Conservation (phyloP, 2,888 invertebrate genomes). For the Lasius fuliginosus region DNA sequence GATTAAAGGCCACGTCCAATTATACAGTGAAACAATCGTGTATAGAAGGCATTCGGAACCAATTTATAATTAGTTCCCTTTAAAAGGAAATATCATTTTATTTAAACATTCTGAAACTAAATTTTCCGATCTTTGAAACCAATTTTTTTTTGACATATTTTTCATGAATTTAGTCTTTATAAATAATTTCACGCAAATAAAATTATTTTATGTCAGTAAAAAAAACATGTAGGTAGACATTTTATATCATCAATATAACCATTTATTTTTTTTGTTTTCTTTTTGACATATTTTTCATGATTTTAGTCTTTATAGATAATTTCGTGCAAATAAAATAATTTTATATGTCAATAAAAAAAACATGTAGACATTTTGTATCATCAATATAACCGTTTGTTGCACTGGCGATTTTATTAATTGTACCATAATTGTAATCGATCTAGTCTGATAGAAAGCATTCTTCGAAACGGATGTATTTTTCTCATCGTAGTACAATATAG, state of each 20-base stretch:
- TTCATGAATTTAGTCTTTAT: neutral
- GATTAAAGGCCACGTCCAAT: neutral
- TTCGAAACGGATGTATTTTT: neutral
- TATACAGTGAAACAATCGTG: neutral
- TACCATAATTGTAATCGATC: neutral
- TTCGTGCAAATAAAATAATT: neutral
- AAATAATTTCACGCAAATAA: neutral
- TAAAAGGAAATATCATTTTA: neutral
- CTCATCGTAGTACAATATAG: neutral
- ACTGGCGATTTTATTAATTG: neutral
- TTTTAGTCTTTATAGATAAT: neutral
- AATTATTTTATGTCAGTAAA: neutral
- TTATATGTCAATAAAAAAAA: neutral
- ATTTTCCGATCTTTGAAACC: neutral
- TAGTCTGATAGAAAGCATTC: constrained; percentile 14
- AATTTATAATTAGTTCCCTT: neutral
- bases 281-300: neutral
- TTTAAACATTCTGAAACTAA: neutral
- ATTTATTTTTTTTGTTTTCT: neutral
- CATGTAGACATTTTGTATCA: neutral
- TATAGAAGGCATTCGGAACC: neutral
- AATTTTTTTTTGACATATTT: neutral
- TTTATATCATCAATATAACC: too few species aligned
- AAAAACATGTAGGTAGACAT: too few species aligned
- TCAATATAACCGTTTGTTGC: neutral